Base-by-base conservation (phyloP, 2,113 vertebrate species). In the Actenoides hombroni region DNA sequence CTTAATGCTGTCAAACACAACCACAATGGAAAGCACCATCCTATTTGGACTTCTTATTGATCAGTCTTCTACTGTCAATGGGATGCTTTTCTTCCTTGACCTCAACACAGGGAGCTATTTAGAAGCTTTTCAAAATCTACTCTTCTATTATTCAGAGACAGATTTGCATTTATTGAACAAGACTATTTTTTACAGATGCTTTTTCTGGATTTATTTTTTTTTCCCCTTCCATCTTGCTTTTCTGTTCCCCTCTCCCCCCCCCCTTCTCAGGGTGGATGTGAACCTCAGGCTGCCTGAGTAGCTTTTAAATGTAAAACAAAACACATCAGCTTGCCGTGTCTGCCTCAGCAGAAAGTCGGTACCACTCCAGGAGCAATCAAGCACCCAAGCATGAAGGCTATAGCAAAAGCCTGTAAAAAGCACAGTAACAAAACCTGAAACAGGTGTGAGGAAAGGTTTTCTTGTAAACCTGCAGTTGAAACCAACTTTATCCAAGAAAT, bases 281-380 rank as follows among this genome's bases (percentile, higher is more conserved):
- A 89, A 94, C 53, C 31, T 84, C 61, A 37, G 48, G 53, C 53
- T 90, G 68, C 64, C 51, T 8, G 10, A 84, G 57, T 1, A 82
- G 42, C 69, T 95, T 94, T 86, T 81, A 91, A 94, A 86, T 51
- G 75, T 93, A 86, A 90, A 96, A 85, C 69, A 91, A 93, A 96
- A 88, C 69, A 56, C 64, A 78, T 60, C 64, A 71, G 60, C 61
- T 86, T 68, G 69, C 86, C 57, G 16, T 10, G 56, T 63, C 69
- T 75, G 69, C 56, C 76, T 88, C 88, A 88, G 80, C 64, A 94
- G 77, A 84, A 91, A 89, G 89, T 94, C 89, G 83, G 92, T 94
- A 95, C 26, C 53, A 65, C 89, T 82, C 77, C 84, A 91, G 81
- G 39, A 95, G 59, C 80, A 90, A 91, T 92, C 91, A 87, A 83